phyloP scores from a whole-genome alignment of 1,140 invertebrate genomes.

The Drosophila aff. region DNA sequence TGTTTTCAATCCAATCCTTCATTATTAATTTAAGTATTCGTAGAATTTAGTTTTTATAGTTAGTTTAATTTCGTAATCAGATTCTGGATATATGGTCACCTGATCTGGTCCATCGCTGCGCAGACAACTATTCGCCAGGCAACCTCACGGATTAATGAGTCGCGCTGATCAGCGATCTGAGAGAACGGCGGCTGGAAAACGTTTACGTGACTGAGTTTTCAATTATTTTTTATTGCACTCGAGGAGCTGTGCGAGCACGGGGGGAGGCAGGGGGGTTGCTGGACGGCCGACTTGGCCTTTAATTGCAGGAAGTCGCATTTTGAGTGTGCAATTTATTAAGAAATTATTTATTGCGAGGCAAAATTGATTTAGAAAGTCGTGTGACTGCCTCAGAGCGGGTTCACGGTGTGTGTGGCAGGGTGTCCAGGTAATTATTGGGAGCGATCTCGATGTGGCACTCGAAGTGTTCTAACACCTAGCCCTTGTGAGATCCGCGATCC shows the following conservation, averaged over 20 bases:
- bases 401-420: constrained; percentile 67
- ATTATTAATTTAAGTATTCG: too few species aligned
- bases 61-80: too few species aligned
- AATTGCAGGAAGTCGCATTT: constrained; percentile 80
- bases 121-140: background rate
- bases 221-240: constrained; percentile 78
- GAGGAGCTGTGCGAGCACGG: constrained; percentile 1
- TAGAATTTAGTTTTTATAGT: too few species aligned
- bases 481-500: background rate
- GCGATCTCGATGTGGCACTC: constrained; percentile 17
- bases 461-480: constrained; percentile 69
- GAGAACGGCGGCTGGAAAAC: constrained; percentile 69
- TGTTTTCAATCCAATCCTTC: too few species aligned
- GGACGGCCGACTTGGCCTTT: constrained; percentile 46
- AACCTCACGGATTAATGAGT: constrained; percentile 72
- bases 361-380: constrained; percentile 81
- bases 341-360: constrained; percentile 74
- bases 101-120: constrained; percentile 29
- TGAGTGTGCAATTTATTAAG: constrained; percentile 79
- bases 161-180: constrained; percentile 62
- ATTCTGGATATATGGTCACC: background rate
- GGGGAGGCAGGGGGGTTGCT: background rate
- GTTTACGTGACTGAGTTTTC: constrained; percentile 81
- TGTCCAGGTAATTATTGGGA: constrained; percentile 51
- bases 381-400: constrained; percentile 46